Conservation (phyloP, 92 coral and sea anemone species). For the Palythoa heliodiscus region DNA sequence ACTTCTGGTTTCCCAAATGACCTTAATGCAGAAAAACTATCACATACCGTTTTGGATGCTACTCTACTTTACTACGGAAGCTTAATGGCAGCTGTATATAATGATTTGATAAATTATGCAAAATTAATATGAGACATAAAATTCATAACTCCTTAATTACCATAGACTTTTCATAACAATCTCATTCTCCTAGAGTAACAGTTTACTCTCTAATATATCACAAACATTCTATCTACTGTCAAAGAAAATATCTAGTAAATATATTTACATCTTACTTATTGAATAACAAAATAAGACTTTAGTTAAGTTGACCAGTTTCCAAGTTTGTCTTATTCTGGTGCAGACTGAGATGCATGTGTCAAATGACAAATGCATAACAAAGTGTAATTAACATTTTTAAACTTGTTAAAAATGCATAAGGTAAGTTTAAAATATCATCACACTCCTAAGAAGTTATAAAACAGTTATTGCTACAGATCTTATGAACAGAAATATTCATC, state of each 20-base stretch:
- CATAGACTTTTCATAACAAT: not conserved
- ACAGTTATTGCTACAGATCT: too few relatives aligned
- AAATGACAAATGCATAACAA: slow-evolving; percentile 5
- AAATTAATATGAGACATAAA: not conserved
- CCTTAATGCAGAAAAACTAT: not conserved
- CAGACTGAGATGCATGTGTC: not conserved
- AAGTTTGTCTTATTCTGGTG: too few relatives aligned
- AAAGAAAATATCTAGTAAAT: too few relatives aligned
- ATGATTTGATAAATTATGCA: not conserved
- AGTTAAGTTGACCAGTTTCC: too few relatives aligned
- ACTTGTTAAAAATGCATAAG: not conserved
- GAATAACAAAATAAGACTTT: too few relatives aligned
- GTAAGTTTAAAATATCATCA: not conserved
- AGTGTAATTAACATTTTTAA: not conserved
- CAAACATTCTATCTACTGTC: too few relatives aligned
- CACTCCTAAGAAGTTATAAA: not conserved
- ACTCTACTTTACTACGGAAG: not conserved
- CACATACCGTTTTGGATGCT: not conserved
- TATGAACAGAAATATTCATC: too few relatives aligned
- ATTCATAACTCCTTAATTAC: not conserved
- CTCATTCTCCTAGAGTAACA: not conserved
- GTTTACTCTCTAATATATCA: too few relatives aligned
- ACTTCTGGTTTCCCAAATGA: not conserved
- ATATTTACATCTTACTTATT: too few relatives aligned
- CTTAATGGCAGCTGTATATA: not conserved